Evolutionary conservation across 1,140 invertebrate species (phyloP).

Genomic region (Orius insidiosus): DNA sequence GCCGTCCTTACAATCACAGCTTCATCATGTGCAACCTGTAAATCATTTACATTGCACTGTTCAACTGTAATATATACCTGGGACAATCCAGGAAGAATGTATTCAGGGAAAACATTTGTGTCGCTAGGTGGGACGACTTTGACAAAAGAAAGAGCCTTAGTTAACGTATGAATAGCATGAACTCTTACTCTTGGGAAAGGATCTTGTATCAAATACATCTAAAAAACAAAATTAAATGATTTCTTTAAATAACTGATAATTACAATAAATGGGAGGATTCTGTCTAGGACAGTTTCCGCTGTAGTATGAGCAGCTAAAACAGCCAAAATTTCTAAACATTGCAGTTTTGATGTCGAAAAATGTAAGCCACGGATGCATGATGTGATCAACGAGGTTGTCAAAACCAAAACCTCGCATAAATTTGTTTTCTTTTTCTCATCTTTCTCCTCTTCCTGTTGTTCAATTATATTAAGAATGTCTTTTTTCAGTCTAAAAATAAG

Average conservation of each 20-base stretch:
- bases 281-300: slow-evolving; percentile 78
- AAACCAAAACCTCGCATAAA: slow-evolving; percentile 52
- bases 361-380: slow-evolving; percentile 69
- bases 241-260: no score
- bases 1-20: slow-evolving; percentile 68
- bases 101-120: slow-evolving; percentile 91
- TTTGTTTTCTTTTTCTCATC: slow-evolving; percentile 25
- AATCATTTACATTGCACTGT: no score
- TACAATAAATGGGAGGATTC: slow-evolving; percentile 85
- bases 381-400: slow-evolving; percentile 76
- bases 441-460: slow-evolving; percentile 25
- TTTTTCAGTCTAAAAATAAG: slow-evolving; percentile 51
- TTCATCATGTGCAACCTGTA: slow-evolving; percentile 45
- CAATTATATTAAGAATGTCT: slow-evolving; percentile 63
- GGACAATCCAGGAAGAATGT: slow-evolving; percentile 67
- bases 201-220: slow-evolving; percentile 73
- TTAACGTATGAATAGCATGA: slow-evolving; percentile 61
- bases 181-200: slow-evolving; percentile 63
- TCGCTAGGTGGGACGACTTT: slow-evolving; percentile 63
- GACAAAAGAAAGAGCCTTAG: slow-evolving; percentile 51
- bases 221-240: slow-evolving; percentile 9
- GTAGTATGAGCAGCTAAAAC: slow-evolving; percentile 58
- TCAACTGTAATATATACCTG: slow-evolving; percentile 18
- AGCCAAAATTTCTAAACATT: slow-evolving; percentile 67
- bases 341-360: slow-evolving; percentile 73